Percentiles rank a stretch among this genome's conserved stretches.
These are phyloP conservation scores for Rhea americana DNA, from an alignment of 2,113 vertebrate species.

Conservation along the genomic window DNA sequence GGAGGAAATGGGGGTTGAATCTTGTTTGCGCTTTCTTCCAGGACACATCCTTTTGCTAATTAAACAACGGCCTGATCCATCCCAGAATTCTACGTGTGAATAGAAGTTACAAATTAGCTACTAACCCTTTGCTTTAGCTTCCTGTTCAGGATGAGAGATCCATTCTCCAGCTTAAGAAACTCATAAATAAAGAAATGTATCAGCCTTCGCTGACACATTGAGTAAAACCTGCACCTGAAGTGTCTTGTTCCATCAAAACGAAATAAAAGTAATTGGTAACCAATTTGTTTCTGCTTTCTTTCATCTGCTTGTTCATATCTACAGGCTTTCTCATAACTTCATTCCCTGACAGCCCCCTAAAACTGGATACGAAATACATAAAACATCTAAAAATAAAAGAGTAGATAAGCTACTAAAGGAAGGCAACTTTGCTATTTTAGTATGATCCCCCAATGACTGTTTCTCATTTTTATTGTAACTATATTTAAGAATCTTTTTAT, in stretches of 20 bases:
- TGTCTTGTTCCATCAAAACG: slow-evolving; percentile 58
- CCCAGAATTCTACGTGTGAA: slow-evolving; percentile 26
- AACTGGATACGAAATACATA: slow-evolving; percentile 52
- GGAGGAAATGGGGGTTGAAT: not conserved
- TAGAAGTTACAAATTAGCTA: slow-evolving; percentile 55
- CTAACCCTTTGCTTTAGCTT: slow-evolving; percentile 48
- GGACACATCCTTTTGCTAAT: slow-evolving; percentile 7
- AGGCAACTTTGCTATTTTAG: not conserved
- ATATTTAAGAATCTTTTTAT: not conserved
- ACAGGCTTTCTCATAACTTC: slow-evolving; percentile 21
- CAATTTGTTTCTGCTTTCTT: slow-evolving; percentile 51
- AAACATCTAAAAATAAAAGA: slow-evolving; percentile 49
- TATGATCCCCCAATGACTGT: not conserved
- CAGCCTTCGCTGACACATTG: slow-evolving; percentile 8
- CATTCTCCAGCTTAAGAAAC: slow-evolving; percentile 14
- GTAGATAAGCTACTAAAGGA: slow-evolving; percentile 25
- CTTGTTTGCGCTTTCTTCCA: not conserved
- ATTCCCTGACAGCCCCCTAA: slow-evolving; percentile 29
- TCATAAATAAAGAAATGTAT: slow-evolving; percentile 44
- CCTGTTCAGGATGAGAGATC: slow-evolving; percentile 36
- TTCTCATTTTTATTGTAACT: not conserved
- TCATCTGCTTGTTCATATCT: slow-evolving; percentile 38
- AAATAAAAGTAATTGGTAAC: slow-evolving; percentile 61
- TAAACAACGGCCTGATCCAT: slow-evolving; percentile 12
- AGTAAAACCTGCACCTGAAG: slow-evolving; percentile 34